Conservation (phyloP, 2,888 invertebrate species). For the Eupelmus urozonus region DNA sequence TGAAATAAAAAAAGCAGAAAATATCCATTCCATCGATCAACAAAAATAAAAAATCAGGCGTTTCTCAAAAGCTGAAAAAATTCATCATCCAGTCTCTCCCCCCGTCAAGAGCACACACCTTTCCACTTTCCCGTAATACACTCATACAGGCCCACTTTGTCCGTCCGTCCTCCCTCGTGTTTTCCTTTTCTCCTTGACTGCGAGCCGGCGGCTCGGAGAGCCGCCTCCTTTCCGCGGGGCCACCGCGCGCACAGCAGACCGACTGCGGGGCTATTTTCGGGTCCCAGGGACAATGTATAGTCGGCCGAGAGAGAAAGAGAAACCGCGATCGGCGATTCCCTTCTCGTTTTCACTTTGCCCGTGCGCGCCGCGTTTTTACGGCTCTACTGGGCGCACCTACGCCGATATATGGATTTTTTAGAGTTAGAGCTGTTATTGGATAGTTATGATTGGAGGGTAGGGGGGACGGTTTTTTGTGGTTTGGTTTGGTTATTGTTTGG, state of each 20-base stretch:
- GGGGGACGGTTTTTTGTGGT: too few relatives aligned
- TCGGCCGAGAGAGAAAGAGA: constrained; percentile 45
- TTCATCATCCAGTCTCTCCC: background rate
- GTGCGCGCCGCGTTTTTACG: background rate
- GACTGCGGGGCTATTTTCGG: constrained; percentile 65
- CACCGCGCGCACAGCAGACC: constrained; percentile 25
- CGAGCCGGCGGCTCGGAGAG: too few relatives aligned
- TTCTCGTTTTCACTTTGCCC: constrained; percentile 49
- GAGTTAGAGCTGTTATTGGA: too few relatives aligned
- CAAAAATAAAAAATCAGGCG: background rate
- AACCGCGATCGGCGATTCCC: constrained; percentile 48
- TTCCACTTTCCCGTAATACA: too few relatives aligned
- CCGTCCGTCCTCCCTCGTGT: constrained; percentile 1
- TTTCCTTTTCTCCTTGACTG: constrained; percentile 58
- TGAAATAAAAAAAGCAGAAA: too few relatives aligned
- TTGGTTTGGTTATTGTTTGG: too few relatives aligned
- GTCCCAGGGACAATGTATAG: constrained; percentile 68
- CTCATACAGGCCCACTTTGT: too few relatives aligned
- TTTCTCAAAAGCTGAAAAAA: background rate
- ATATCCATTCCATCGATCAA: background rate
- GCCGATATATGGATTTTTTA: too few relatives aligned
- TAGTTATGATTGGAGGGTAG: too few relatives aligned
- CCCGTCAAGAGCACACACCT: too few relatives aligned
- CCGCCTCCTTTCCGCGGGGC: constrained; percentile 61
- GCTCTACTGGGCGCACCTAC: background rate